Base-by-base conservation (phyloP, 1,140 invertebrate species). In the Leptestheria dahalacensis region DNA sequence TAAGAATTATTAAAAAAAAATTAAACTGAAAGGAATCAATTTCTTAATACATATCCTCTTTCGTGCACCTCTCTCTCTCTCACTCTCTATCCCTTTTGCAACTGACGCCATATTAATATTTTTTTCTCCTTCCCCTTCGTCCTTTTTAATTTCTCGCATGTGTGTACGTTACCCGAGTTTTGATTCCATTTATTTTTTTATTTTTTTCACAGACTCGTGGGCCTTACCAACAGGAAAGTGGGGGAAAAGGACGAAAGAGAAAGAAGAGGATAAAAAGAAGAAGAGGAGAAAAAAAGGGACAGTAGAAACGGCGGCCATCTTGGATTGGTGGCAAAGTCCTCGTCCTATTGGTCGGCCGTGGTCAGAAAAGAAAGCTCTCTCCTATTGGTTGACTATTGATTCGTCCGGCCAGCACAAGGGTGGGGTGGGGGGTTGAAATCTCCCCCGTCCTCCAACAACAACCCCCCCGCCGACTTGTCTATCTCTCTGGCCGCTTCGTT, bases 61-160 rank as follows among this genome's bases (percentile, higher is more conserved):
- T 26, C 2, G 50, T 23, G 28, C 50, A 23, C 50, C 50, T 52
- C 50, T 21, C 48, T 50, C 11, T 52, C 50, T 20, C 11, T 15
- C 20, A 15, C 50, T 6, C 9, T 10, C 50, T 9, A 3, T 18
- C 26, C 26, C 20, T 18, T 51, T 51, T 51, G 21, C n/a, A n/a
- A n/a, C n/a, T 25, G 28, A 52, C 28, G 24, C 50, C 25, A 52
- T 52, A 52, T 25, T 26, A 52, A 52, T 52, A 23, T 26, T 52
- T 10, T 52, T 52, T 52, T 51, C 15, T 18, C 26, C 49, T 51
- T 18, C 18, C 11, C 20, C 3, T 51, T 2, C 49, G 12, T 23
- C n/a, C n/a, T n/a, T n/a, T n/a, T n/a, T n/a, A n/a, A n/a, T n/a
- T n/a, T n/a, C n/a, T n/a, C n/a, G n/a, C n/a, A n/a, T n/a, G n/a